A percentile compares a stretch with the other conserved stretches of the same genome.
These are phyloP conservation scores for Anarhynchus alexandrinus DNA, from an alignment of 2,113 vertebrate species.

Conservation along the genomic window DNA sequence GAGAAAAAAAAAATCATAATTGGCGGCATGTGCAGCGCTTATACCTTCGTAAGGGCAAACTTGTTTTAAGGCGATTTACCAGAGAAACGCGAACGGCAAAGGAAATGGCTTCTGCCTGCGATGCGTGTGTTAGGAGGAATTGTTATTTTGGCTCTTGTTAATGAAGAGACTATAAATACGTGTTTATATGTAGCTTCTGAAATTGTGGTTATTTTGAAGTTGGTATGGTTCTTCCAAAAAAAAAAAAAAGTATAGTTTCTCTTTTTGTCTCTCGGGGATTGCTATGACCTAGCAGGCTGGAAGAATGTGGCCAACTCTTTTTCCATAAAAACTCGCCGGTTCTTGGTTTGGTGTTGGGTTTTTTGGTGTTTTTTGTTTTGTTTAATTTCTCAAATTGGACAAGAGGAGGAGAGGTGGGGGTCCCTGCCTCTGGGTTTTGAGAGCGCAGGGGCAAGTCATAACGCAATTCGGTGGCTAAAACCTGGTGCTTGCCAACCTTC, in stretches of 20 bases:
- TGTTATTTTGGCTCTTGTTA: neutral
- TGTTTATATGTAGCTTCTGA: neutral
- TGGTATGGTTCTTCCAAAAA: neutral
- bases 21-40: neutral
- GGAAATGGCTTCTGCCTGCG: constrained; percentile 38
- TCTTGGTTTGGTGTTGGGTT: neutral
- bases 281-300: neutral
- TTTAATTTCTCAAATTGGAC: neutral
- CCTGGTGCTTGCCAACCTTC: neutral
- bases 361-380: neutral
- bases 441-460: rapidly evolving
- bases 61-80: neutral
- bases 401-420: neutral
- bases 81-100: rapidly evolving
- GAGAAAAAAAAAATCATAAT: neutral
- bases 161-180: neutral
- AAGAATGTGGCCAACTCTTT: neutral
- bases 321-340: neutral
- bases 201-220: constrained; percentile 37
- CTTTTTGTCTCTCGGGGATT: neutral
- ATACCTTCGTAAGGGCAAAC: neutral
- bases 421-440: neutral
- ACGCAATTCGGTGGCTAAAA: neutral
- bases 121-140: neutral
- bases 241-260: neutral